A percentile compares a stretch with the other conserved stretches of the same genome.
Evolutionary conservation across 2,113 vertebrate genomes (phyloP).

Genomic region (Sebastes schlegelii): DNA sequence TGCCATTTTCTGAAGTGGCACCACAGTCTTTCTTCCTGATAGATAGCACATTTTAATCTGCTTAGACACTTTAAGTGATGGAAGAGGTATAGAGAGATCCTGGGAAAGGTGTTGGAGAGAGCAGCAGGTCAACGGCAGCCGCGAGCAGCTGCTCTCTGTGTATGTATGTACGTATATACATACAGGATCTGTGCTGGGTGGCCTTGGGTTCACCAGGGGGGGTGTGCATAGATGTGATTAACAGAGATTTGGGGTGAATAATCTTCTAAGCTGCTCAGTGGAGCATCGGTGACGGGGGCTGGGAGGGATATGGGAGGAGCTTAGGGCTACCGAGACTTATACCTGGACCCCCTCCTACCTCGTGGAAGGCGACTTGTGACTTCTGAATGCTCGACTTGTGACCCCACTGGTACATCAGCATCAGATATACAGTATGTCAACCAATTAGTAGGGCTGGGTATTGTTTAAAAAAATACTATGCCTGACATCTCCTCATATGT

Average conservation of each 20-base stretch:
- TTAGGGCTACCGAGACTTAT: constrained; percentile 35
- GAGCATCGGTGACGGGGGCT: constrained; percentile 46
- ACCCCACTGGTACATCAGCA: neutral
- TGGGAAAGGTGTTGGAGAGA: constrained; percentile 44
- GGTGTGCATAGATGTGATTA: constrained; percentile 75
- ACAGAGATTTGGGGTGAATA: constrained; percentile 79
- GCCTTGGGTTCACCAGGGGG: constrained; percentile 49
- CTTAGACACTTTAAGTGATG: constrained; percentile 47
- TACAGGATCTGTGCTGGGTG: constrained; percentile 43
- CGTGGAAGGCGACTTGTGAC: neutral
- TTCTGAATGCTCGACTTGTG: constrained; percentile 7
- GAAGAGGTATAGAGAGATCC: constrained; percentile 28
- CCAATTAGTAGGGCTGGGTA: neutral
- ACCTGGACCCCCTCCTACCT: constrained; percentile 23
- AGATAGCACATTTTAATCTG: constrained; percentile 65
- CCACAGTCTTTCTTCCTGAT: constrained; percentile 58
- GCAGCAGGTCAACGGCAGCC: constrained; percentile 36
- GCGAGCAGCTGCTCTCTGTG: constrained; percentile 41
- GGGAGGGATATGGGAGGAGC: constrained; percentile 39
- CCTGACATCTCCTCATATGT: too few relatives aligned
- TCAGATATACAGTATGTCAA: neutral
- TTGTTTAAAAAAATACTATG: too few relatives aligned
- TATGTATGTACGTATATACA: neutral
- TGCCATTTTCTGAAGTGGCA: constrained; percentile 76
- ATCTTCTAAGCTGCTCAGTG: constrained; percentile 78